Conservation (phyloP, 2,113 vertebrate genomes). For the Catharus fuscescens region DNA sequence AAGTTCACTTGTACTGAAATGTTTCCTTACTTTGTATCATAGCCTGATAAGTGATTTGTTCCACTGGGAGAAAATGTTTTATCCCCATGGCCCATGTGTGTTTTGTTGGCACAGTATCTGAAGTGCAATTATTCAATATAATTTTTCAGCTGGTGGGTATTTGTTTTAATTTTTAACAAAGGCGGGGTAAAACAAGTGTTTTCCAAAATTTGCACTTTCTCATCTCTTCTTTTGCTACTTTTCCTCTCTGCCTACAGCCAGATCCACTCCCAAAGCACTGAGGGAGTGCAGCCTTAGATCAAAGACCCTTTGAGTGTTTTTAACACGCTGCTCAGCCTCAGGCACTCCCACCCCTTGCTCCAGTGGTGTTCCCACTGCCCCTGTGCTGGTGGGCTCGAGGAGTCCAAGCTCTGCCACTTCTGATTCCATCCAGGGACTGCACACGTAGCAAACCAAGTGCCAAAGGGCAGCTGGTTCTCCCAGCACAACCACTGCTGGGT, state of each 20-base stretch:
- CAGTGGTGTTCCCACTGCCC: not conserved
- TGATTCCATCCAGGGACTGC: not conserved
- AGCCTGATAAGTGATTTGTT: conserved; percentile 59
- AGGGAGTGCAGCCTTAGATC: not conserved
- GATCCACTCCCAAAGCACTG: not conserved
- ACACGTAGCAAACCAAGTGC: not conserved
- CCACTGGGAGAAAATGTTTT: conserved; percentile 53
- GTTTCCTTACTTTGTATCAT: conserved; percentile 64
- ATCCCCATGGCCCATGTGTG: conserved; percentile 52
- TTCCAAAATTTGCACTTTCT: conserved; percentile 20
- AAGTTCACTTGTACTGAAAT: conserved; percentile 61
- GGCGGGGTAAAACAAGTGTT: not conserved
- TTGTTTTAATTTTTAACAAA: conserved; percentile 58
- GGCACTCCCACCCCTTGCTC: not conserved
- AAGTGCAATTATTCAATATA: conserved; percentile 50
- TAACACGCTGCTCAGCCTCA: not conserved
- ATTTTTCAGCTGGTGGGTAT: conserved; percentile 55
- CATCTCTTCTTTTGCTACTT: not conserved
- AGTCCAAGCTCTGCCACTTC: not conserved
- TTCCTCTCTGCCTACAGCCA: not conserved
- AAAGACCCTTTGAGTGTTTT: not conserved
- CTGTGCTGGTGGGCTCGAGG: not conserved
- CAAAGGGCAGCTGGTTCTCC: not conserved
- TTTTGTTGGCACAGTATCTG: conserved; percentile 58
- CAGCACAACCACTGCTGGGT: not conserved